phyloP scores from a whole-genome alignment of 2,888 invertebrate genomes.

The Zaprionus bogoriensis region DNA sequence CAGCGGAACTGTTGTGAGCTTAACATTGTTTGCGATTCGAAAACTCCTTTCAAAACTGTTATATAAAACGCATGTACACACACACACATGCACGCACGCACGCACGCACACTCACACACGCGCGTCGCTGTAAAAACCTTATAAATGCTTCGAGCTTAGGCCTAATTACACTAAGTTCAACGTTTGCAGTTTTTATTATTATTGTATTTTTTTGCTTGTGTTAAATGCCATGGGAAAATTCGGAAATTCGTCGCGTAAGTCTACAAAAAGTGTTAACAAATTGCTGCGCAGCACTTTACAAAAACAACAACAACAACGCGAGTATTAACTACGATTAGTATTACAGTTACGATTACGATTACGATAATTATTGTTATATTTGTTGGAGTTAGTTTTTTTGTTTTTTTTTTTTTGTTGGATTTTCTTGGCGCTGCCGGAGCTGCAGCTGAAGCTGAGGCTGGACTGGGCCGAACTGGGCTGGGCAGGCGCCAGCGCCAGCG shows the following conservation, averaged over 20 bases:
- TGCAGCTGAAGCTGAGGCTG: slow-evolving; percentile 25
- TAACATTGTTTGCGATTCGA: slow-evolving; percentile 17
- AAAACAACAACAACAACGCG: slow-evolving; percentile 31
- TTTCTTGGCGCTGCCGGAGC: slow-evolving; percentile 10
- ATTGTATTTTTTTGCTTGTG: slow-evolving; percentile 21
- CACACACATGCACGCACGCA: slow-evolving; percentile 4
- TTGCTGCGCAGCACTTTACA: slow-evolving; percentile 32
- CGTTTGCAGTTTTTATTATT: slow-evolving; percentile 39
- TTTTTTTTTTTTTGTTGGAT: slow-evolving; percentile 1
- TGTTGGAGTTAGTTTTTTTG: slow-evolving; percentile 14
- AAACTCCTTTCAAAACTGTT: slow-evolving; percentile 32
- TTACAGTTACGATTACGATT: slow-evolving; percentile 6
- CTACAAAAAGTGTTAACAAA: slow-evolving; percentile 49
- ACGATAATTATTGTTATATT: slow-evolving; percentile 24
- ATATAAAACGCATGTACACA: slow-evolving; percentile 44
- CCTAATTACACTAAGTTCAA: slow-evolving; percentile 33
- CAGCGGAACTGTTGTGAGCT: slow-evolving; percentile 12
- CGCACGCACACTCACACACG: slow-evolving; percentile 14
- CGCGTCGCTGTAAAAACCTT: slow-evolving; percentile 40
- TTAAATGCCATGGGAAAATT: slow-evolving; percentile 72
- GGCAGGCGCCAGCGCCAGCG: slow-evolving; percentile 42
- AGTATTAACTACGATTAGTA: slow-evolving; percentile 9
- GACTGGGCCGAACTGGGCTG: slow-evolving; percentile 58
- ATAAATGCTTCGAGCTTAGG: slow-evolving; percentile 48
- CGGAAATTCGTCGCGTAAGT: slow-evolving; percentile 62